Conservation (phyloP, 2,113 vertebrate genomes). For the Anser brachyrhynchus region DNA sequence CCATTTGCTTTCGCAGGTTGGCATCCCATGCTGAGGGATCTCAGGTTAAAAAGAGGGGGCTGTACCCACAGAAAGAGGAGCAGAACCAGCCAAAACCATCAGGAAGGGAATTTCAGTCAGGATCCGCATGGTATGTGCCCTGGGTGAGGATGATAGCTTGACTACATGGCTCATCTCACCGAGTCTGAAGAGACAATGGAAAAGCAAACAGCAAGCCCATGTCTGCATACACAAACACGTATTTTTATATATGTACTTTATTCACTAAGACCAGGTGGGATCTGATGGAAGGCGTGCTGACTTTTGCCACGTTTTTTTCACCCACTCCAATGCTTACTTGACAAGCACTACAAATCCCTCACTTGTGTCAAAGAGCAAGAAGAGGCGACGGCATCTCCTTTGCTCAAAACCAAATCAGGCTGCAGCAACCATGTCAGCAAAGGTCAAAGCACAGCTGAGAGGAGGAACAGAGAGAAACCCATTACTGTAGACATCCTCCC, state of each 20-base stretch:
- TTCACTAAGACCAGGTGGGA: not conserved
- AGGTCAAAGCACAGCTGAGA: not conserved
- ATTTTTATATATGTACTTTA: not conserved
- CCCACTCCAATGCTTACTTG: not conserved
- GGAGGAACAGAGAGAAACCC: not conserved
- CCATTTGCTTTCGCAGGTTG: not conserved
- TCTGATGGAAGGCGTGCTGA: rapidly evolving
- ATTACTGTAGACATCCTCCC: not conserved
- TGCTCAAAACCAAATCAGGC: not conserved
- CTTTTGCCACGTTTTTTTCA: not conserved
- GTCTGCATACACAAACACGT: rapidly evolving
- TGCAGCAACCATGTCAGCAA: not conserved
- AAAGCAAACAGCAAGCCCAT: not conserved
- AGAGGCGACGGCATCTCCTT: not conserved
- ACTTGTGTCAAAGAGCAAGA: not conserved
- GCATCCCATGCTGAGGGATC: not conserved
- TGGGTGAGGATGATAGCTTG: not conserved
- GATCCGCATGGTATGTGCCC: not conserved
- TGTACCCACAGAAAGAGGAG: not conserved
- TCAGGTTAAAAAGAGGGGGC: not conserved
- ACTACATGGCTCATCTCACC: not conserved
- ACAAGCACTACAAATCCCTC: not conserved
- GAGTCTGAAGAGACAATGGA: not conserved
- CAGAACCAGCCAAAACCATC: not conserved
- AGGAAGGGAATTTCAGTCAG: not conserved